Evolutionary conservation across 2,797 vertebrate species (phyloP).

Genomic region (Spinus pinus): DNA sequence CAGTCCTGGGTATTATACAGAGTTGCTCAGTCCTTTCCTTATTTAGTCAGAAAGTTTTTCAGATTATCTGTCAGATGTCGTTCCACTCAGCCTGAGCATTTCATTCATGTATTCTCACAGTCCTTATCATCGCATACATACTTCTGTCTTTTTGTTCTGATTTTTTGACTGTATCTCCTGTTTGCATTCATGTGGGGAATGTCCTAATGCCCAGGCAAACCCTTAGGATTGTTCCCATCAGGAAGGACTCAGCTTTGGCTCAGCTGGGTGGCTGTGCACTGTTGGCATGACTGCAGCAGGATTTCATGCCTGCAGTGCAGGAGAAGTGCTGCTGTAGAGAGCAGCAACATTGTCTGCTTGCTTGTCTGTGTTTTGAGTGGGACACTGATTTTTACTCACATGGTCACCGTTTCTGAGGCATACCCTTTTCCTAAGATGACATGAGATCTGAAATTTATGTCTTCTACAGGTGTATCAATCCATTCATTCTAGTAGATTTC

Average conservation of each 20-base stretch:
- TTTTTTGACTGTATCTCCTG: background rate
- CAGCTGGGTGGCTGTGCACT: background rate
- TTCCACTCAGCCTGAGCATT: background rate
- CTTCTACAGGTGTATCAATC: background rate
- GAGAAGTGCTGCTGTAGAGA: background rate
- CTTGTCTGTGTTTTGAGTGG: background rate
- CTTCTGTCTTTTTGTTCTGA: background rate
- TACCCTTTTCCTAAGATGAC: background rate
- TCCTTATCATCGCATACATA: background rate
- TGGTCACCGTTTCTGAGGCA: rapidly evolving
- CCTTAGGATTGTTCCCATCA: background rate
- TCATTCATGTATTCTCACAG: background rate
- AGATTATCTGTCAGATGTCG: background rate
- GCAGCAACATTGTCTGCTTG: background rate
- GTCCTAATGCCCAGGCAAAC: background rate
- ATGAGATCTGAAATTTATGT: background rate
- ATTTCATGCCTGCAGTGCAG: background rate
- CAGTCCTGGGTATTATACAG: background rate
- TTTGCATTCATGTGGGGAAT: background rate
- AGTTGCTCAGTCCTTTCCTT: background rate
- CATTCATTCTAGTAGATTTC: background rate
- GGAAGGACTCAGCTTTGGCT: background rate
- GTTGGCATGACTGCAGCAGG: background rate
- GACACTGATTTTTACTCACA: background rate
- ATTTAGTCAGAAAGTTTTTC: background rate